Percentiles rank a stretch among this genome's conserved stretches.
Evolutionary conservation across 92 coral and sea anemone species (phyloP).

Genomic region (Metridium senile): DNA sequence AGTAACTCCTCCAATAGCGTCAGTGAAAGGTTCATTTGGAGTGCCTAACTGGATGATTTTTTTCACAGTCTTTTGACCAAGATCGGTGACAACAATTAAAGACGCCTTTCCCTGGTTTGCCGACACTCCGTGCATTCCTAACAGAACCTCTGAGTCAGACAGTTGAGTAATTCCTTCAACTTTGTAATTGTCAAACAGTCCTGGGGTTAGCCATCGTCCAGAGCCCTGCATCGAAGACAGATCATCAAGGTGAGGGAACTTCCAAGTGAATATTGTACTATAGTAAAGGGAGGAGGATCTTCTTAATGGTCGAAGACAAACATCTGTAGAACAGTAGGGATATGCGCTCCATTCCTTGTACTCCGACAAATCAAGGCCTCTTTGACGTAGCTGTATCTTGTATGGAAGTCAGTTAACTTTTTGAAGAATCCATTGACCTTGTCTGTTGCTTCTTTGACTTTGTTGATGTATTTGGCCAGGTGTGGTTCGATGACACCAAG

Average conservation of each 20-base stretch:
- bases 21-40: conserved; percentile 54
- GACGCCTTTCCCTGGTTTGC: conserved; percentile 79
- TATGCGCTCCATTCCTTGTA: conserved; percentile 71
- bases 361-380: conserved; percentile 70
- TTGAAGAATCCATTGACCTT: conserved; percentile 73
- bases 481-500: conserved; percentile 73
- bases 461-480: conserved; percentile 62
- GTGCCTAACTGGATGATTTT: conserved; percentile 82
- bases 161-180: conserved; percentile 76
- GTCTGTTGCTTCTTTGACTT: conserved; percentile 50
- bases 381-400: conserved; percentile 89
- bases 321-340: conserved; percentile 85
- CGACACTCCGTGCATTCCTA: conserved; percentile 94
- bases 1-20: conserved; percentile 82
- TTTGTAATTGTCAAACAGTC: conserved; percentile 93
- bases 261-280: conserved; percentile 79
- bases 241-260: conserved; percentile 93
- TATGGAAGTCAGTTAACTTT: conserved; percentile 73
- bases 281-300: conserved; percentile 85
- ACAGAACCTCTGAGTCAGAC: conserved; percentile 59
- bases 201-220: conserved; percentile 94
- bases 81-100: conserved; percentile 74
- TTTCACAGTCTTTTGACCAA: conserved; percentile 50
- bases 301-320: conserved; percentile 72
- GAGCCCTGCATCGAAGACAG: conserved; percentile 76